Conservation (phyloP, 2,797 vertebrate species). For the Gallirallus australis region DNA sequence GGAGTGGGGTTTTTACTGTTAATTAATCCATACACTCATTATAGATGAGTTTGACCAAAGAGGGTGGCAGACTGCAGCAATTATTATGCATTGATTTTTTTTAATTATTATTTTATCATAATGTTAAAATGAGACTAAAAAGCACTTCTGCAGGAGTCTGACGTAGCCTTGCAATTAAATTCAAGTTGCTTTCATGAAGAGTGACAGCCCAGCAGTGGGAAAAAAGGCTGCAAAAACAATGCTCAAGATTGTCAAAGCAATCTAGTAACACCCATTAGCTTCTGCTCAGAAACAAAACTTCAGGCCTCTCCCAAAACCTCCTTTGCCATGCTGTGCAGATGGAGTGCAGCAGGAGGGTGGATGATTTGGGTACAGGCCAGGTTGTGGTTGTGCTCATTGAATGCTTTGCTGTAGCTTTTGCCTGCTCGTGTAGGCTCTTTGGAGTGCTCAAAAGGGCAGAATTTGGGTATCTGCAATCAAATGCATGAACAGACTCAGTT, state of each 20-base stretch:
- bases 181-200: slow-evolving; percentile 1
- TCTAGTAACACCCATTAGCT: neutral
- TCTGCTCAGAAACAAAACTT: neutral
- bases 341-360: neutral
- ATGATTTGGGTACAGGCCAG: neutral
- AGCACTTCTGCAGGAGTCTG: neutral
- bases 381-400: neutral
- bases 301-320: neutral
- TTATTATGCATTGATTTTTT: neutral
- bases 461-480: neutral
- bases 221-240: slow-evolving; percentile 16
- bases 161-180: neutral
- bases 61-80: slow-evolving; percentile 4
- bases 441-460: neutral
- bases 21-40: neutral
- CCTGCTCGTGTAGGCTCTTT: neutral
- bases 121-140: neutral
- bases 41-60: neutral
- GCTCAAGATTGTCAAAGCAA: neutral
- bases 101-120: neutral
- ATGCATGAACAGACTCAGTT: neutral
- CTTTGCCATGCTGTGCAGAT: neutral
- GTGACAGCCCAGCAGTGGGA: neutral
- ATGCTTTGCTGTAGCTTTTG: neutral
- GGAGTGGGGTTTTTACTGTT: neutral